Evolutionary conservation across 2,888 invertebrate genomes (phyloP), one percentile per base, ranked within the genome.

Genomic region (Acronicta aceris): DNA sequence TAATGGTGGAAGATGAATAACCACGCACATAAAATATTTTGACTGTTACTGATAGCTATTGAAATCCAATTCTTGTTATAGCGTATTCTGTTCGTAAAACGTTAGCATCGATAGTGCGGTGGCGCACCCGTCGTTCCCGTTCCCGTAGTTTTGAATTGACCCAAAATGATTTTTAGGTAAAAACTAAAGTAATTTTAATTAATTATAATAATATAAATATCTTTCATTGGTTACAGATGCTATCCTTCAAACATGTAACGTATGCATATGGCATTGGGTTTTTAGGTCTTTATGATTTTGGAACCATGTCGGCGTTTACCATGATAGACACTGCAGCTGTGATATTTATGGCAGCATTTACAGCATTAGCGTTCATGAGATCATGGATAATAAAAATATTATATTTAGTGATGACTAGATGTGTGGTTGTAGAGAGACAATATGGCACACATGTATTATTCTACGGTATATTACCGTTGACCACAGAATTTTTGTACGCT

Each of bases 301-400:
- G 85, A 1, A 77, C 78, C 0, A 81, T 90, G 65, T 91, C 91
- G 0, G 81, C 89, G 0, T 88, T 74, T 52, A 90, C 85, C 1
- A 88, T 89, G 88, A 75, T 88, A 5, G 92, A 93, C 58, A 92
- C 88, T 17, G 89, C 91, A 3, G 83, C 88, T 2, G 67, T 92
- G 0, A 74, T 91, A 27, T 91, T 87, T 67, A 72, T 83, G 8
- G 53, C 87, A n/a, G 33, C 83, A 0, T 87, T 83, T 64, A 89
- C 89, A n/a, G 2, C 71, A 0, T 27, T 81, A 17, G 79, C 85
- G 6, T 81, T 91, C 9, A 55, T 86, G 9, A 85, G 89, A 58
- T 90, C 91, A 0, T 75, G 88, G 65, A 82, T 90, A 56, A 64
- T 90, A 1, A 81, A 80, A 59, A 78, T 86, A 17, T 50, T 92